These are phyloP conservation scores for Cyrtodaria siliqua DNA, from an alignment of 2,888 invertebrate species.

Conservation along the genomic window DNA sequence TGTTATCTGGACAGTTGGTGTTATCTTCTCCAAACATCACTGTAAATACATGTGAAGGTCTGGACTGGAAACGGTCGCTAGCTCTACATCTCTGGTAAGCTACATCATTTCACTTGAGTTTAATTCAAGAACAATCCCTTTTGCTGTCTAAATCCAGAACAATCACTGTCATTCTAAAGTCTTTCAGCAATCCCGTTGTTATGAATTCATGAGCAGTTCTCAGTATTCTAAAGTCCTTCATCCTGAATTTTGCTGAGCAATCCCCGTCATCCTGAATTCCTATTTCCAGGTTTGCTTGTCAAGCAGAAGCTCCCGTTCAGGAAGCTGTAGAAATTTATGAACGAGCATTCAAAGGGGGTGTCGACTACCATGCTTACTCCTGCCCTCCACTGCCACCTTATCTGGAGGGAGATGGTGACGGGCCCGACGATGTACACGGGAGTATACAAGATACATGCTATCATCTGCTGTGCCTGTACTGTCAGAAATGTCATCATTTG, in stretches of 20 bases:
- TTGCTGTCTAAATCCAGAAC: too few species aligned
- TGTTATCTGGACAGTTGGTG: conserved; percentile 90
- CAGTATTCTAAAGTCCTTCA: too few species aligned
- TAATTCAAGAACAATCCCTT: too few species aligned
- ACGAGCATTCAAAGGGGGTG: conserved; percentile 86
- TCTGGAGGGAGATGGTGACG: conserved; percentile 70
- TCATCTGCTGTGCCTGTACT: conserved; percentile 93
- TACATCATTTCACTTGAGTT: too few species aligned
- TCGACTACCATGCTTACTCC: conserved; percentile 75
- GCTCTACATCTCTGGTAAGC: conserved; percentile 92
- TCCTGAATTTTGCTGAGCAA: too few species aligned
- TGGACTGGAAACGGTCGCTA: conserved; percentile 94
- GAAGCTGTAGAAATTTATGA: conserved; percentile 92
- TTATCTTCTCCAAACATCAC: conserved; percentile 86
- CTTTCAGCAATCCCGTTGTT: too few species aligned
- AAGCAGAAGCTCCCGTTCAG: conserved; percentile 91
- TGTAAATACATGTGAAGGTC: conserved; percentile 90
- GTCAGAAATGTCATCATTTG: conserved; percentile 87
- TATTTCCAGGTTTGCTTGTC: conserved; percentile 90
- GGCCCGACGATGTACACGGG: conserved; percentile 45
- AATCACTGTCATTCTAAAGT: too few species aligned
- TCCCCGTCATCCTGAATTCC: too few species aligned
- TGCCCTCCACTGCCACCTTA: conserved; percentile 84
- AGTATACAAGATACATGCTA: conserved; percentile 90
- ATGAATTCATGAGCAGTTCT: too few species aligned